phyloP scores from a whole-genome alignment of 1,140 invertebrate species.

The Hypsibius dujardini region DNA sequence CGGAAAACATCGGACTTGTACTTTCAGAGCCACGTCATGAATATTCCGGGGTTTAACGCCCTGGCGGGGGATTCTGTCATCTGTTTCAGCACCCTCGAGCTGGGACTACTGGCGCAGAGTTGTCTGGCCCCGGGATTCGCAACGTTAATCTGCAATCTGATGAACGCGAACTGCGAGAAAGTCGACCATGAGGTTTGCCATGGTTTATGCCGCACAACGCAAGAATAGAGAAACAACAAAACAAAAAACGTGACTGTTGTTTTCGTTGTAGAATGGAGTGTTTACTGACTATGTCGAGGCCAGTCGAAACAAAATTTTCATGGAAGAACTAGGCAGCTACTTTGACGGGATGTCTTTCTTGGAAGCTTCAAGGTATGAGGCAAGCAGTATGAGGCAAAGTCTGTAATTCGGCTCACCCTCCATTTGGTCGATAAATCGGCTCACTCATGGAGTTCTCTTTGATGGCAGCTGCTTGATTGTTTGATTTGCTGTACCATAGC shows the following conservation, averaged over 20 bases:
- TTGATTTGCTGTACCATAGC: too few species aligned
- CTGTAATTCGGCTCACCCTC: too few species aligned
- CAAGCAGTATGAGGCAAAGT: too few species aligned
- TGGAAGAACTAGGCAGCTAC: background rate
- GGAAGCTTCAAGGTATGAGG: background rate
- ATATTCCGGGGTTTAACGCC: constrained; percentile 45
- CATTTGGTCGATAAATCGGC: too few species aligned
- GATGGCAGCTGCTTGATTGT: too few species aligned
- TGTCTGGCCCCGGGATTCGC: constrained; percentile 45
- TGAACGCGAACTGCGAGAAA: background rate
- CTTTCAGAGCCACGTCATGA: constrained; percentile 38
- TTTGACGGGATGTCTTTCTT: constrained; percentile 11
- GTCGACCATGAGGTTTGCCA: background rate
- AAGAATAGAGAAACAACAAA: background rate
- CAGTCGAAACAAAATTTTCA: background rate
- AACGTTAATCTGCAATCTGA: constrained; percentile 41
- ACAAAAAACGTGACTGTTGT: background rate
- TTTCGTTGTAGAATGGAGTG: background rate
- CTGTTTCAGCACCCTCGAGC: constrained; percentile 40
- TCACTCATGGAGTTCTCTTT: too few species aligned
- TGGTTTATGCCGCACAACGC: background rate
- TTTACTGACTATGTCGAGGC: background rate
- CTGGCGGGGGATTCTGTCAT: constrained; percentile 42
- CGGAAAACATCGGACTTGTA: too few species aligned
- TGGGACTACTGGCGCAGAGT: constrained; percentile 43